Evolutionary conservation across 2,888 invertebrate species (phyloP), one percentile per base, ranked within the genome.

Genomic region (Blera fallax): DNA sequence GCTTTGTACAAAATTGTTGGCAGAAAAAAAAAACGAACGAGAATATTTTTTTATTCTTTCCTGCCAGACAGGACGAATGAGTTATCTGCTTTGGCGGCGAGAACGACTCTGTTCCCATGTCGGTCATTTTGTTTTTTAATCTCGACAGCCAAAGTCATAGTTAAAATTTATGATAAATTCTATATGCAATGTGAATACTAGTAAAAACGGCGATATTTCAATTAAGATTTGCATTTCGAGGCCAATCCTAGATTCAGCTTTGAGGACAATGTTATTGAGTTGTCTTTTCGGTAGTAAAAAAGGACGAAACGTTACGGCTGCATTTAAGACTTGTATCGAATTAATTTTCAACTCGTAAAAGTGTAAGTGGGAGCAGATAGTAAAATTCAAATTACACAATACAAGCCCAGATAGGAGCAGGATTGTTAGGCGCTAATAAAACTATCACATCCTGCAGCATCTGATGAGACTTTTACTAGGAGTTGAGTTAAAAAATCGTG

Each of bases 151-250:
- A 24, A 76, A 76, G 64, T 74, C 69, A 74, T 65, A 74, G 74
- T 69, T 21, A 58, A 69, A 79, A 84, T 79, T 69, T 84, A 80
- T 74, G 69, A 65, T 77, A 40, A 50, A 56, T 70, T 70, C 34
- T 27, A 6, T 48, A 32, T 37, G 52, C 24, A 52, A 43, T 48
- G 54, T 34, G 58, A 58, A 58, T 34, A 16, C 45, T 34, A 45
- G 21, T 37, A 52, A 79, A 10, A 32, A 34, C 18, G 0, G 7
- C 11, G 1, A 50, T 29, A 18, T 67, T 62, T 62, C 78, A 43
- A 78, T 60, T 21, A 69, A 16, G 10, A 29, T 54, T 16, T 18
- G 18, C 6, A 37, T 52, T 48, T 67, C 37, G 0, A 14, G 21
- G 54, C 10, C 4, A 7, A 18, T 16, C 7, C 2, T 10, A 29